These are phyloP conservation scores for Drosophila auraria DNA, from an alignment of 1,140 invertebrate species.

Conservation along the genomic window DNA sequence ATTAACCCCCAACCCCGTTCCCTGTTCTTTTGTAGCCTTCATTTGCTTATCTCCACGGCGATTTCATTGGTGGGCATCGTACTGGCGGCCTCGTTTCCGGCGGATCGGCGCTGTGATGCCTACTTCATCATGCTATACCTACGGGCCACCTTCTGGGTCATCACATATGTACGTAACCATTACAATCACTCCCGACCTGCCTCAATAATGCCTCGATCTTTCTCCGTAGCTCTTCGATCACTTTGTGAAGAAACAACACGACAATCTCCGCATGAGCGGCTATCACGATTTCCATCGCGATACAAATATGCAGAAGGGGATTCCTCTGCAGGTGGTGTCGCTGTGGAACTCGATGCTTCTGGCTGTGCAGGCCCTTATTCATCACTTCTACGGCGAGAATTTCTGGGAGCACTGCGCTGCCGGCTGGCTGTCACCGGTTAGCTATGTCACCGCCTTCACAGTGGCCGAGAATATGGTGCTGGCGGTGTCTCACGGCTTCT, in stretches of 20 bases:
- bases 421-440: constrained; percentile 87
- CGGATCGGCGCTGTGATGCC: constrained; percentile 87
- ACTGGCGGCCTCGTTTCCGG: constrained; percentile 86
- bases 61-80: constrained; percentile 87
- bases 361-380: constrained; percentile 87
- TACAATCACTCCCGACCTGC: constrained; percentile 32
- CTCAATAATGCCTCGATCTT: constrained; percentile 29
- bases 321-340: constrained; percentile 88
- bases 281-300: constrained; percentile 89
- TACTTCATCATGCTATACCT: constrained; percentile 89
- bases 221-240: constrained; percentile 86
- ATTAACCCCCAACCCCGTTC: constrained; percentile 31
- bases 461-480: constrained; percentile 87
- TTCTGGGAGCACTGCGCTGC: constrained; percentile 87
- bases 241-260: constrained; percentile 87
- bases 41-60: constrained; percentile 86
- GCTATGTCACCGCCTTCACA: constrained; percentile 87
- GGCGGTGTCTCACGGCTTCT: constrained; percentile 86
- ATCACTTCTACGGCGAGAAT: constrained; percentile 88
- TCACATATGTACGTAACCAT: constrained; percentile 86
- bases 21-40: constrained; percentile 69
- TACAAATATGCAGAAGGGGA: constrained; percentile 87
- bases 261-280: constrained; percentile 87
- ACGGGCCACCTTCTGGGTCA: constrained; percentile 88
- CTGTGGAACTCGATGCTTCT: constrained; percentile 88